Evolutionary conservation across 2,113 vertebrate species (phyloP).

Genomic region (Paradoxurus hermaphroditus): DNA sequence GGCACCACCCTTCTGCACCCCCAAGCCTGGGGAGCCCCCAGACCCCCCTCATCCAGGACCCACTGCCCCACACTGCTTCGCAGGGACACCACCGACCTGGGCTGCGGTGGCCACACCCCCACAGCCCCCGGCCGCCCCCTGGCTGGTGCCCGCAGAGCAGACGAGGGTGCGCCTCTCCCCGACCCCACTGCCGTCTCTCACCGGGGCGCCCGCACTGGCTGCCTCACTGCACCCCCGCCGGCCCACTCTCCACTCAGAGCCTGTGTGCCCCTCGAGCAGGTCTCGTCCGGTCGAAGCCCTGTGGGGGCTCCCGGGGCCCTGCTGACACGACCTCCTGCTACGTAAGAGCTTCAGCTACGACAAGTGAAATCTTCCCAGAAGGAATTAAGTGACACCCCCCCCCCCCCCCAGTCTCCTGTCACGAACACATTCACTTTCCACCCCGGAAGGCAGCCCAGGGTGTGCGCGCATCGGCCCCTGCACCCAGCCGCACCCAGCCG

Average conservation of each 20-base stretch:
- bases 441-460: background rate
- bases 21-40: background rate
- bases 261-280: fast-evolving
- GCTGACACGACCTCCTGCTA: no score
- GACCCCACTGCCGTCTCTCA: fast-evolving
- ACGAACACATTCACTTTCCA: background rate
- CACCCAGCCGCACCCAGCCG: no score
- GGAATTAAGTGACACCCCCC: background rate
- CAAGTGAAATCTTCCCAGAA: background rate
- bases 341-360: fast-evolving
- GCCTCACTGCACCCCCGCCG: background rate
- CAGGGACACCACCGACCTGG: fast-evolving
- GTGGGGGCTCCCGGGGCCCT: no score
- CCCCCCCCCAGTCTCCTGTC: background rate
- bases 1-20: background rate
- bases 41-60: background rate
- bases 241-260: no score
- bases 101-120: no score
- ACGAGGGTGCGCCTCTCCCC: fast-evolving
- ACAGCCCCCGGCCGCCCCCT: fast-evolving
- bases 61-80: background rate
- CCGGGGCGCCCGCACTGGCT: fast-evolving
- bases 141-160: fast-evolving
- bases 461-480: fast-evolving
- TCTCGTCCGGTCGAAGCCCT: fast-evolving